Base-by-base conservation (phyloP, 2,797 vertebrate species). In the Hephaestus fuliginosus region DNA sequence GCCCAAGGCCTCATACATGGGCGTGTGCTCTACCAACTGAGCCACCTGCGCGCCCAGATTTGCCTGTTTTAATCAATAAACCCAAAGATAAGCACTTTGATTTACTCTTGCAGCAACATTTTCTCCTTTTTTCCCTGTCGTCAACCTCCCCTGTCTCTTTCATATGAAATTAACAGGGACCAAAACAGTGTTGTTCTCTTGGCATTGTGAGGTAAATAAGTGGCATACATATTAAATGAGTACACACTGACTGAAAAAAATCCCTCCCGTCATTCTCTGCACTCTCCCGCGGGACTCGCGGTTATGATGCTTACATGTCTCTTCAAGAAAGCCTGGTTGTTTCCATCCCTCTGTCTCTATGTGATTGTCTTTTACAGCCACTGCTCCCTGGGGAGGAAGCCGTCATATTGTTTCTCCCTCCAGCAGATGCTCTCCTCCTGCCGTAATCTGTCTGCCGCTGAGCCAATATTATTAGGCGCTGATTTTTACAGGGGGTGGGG, bases 341-440 rank as follows among this genome's bases (percentile, higher is more conserved):
- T 87, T 90, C 86, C 77, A 78, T 89, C 80, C 84, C 67, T 82
- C n/a, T 84, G 78, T 88, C 86, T 85, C 80, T 86, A 80, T 75
- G 83, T 91, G 85, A 92, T 92, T 92, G 90, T 93, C 91, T 95
- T 91, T 93, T 93, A 87, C 91, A 90, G 90, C 82, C 88, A 87
- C 85, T 72, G 86, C 64, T 92, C 93, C 81, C 87, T 14, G 2
- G 89, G 85, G 93, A 92, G 82, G 88, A 83, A 86, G 89, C 83
- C 28, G 77, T 93, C 92, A 85, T 90, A 91, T 91, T 92, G 90
- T 93, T 90, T 91, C 88, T 90, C 87, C 90, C 87, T 89, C 80
- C 77, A 91, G 92, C 94, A 95, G 94, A 94, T 94, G 94, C 89
- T 94, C 88, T 88, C 68, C 85, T 86, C 82, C 80, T 84, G 81